phyloP scores from a whole-genome alignment of 2,888 invertebrate genomes.

The Coelopa pilipes region DNA sequence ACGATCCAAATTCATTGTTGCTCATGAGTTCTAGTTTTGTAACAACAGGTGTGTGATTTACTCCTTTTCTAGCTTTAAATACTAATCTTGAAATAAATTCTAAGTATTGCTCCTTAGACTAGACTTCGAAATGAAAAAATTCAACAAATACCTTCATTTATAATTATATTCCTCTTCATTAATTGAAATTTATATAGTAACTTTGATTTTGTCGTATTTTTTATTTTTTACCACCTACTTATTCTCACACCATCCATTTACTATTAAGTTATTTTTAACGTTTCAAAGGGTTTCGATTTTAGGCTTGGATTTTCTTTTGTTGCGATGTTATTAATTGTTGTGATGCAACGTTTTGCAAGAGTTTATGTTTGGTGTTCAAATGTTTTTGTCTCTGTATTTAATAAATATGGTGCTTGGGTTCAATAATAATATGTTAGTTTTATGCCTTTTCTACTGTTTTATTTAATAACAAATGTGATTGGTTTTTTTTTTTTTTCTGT shows the following conservation, averaged over 20 bases:
- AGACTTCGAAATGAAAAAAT: not conserved
- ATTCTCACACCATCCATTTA: slow-evolving; percentile 1
- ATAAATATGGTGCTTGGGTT: no score
- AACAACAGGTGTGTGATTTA: slow-evolving; percentile 64
- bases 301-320: not conserved
- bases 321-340: no score
- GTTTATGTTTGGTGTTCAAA: no score
- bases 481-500: no score
- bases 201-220: slow-evolving; percentile 18
- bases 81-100: not conserved
- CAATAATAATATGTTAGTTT: no score
- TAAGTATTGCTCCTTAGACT: not conserved
- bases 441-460: no score
- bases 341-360: no score
- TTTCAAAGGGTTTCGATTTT: not conserved
- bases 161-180: not conserved
- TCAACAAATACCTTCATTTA: not conserved
- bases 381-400: no score
- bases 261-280: not conserved
- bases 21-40: slow-evolving; percentile 64
- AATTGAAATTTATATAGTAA: slow-evolving; percentile 15
- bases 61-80: slow-evolving; percentile 15
- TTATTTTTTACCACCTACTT: slow-evolving; percentile 22
- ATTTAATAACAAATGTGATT: no score
- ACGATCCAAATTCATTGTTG: slow-evolving; percentile 65